A percentile compares a stretch with the other conserved stretches of the same genome.
These are phyloP conservation scores for Colossoma macropomum DNA, from an alignment of 2,113 vertebrate genomes.

Conservation along the genomic window DNA sequence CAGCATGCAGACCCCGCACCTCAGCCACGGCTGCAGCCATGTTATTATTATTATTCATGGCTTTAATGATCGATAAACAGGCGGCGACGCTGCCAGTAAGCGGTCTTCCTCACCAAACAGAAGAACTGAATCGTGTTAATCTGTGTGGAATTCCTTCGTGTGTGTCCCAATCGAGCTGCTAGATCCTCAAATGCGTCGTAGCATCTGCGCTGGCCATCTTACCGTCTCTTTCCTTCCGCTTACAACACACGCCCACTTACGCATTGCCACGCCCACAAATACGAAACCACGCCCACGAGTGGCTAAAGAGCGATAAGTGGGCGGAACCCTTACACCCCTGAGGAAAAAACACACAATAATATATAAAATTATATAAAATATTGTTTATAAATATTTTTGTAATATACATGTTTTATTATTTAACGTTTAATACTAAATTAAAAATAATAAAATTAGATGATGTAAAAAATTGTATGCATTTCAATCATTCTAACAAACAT, in stretches of 20 bases:
- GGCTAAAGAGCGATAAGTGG: not conserved
- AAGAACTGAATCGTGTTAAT: too few species aligned
- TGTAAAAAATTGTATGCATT: too few species aligned
- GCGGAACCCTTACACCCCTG: too few species aligned
- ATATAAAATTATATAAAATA: too few species aligned
- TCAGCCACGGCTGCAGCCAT: slow-evolving; percentile 73
- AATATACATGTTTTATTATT: too few species aligned
- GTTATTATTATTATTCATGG: not conserved
- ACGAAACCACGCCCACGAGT: too few species aligned
- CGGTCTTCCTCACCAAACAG: not conserved
- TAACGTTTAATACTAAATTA: too few species aligned
- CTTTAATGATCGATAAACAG: slow-evolving; percentile 30
- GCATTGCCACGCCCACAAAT: not conserved
- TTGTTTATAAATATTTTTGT: too few species aligned
- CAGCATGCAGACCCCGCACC: slow-evolving; percentile 74
- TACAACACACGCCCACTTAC: slow-evolving; percentile 37
- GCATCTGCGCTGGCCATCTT: slow-evolving; percentile 29
- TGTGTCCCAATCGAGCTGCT: not conserved
- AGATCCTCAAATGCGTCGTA: slow-evolving; percentile 33
- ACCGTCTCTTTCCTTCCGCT: slow-evolving; percentile 30
- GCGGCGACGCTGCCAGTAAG: not conserved
- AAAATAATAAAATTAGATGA: too few species aligned
- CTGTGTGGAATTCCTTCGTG: not conserved
- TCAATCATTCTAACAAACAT: too few species aligned
- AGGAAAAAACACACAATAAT: too few species aligned